Evolutionary conservation across 2,113 vertebrate species (phyloP).

Genomic region (Gnathochromis pfefferi): DNA sequence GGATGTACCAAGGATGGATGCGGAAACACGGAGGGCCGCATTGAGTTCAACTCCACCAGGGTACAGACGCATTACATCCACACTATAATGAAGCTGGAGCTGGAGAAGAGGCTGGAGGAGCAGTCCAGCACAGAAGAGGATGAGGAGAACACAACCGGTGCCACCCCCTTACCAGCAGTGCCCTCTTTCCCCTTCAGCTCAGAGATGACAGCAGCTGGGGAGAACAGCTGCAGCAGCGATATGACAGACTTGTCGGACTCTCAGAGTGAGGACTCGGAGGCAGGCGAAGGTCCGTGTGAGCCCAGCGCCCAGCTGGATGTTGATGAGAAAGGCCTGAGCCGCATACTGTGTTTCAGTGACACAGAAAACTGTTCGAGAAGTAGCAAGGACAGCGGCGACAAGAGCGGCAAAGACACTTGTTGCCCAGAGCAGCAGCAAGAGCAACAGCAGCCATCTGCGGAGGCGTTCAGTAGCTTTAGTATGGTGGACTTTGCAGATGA

Average conservation of each 20-base stretch:
- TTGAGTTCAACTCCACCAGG: constrained; percentile 89
- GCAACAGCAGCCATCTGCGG: constrained; percentile 57
- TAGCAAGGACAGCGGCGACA: constrained; percentile 2
- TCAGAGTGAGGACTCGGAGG: constrained; percentile 74
- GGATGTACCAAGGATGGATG: constrained; percentile 92
- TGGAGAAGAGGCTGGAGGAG: constrained; percentile 80
- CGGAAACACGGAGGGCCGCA: constrained; percentile 85
- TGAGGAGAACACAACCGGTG: constrained; percentile 55
- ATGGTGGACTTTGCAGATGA: constrained; percentile 75
- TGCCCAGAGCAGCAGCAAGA: constrained; percentile 35
- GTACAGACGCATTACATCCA: constrained; percentile 96
- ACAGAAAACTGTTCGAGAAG: constrained; percentile 63
- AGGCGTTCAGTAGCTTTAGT: constrained; percentile 79
- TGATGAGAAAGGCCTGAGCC: constrained; percentile 79
- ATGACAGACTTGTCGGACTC: constrained; percentile 88
- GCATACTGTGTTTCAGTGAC: constrained; percentile 85
- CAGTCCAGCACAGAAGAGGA: constrained; percentile 56
- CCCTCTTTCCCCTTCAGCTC: constrained; percentile 79
- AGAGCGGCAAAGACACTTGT: constrained; percentile 1
- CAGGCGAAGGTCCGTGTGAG: constrained; percentile 35
- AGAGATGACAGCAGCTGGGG: constrained; percentile 66
- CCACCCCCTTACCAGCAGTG: constrained; percentile 13
- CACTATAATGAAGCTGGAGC: constrained; percentile 92
- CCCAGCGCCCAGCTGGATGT: constrained; percentile 70
- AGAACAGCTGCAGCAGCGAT: constrained; percentile 89